phyloP scores from a whole-genome alignment of 2,113 vertebrate genomes.

The Equus przewalskii region DNA sequence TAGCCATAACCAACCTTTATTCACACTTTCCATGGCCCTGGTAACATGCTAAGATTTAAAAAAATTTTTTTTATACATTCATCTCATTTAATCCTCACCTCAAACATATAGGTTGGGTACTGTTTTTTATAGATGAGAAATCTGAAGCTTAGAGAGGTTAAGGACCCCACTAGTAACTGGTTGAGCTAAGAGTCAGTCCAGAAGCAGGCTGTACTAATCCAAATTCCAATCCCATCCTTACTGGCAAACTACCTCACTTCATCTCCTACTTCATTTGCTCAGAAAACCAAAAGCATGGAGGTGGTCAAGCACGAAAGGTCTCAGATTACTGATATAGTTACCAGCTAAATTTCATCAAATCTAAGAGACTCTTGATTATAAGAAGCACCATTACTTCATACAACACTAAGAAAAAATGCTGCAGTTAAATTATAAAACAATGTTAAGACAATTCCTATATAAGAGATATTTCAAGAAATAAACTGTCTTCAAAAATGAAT shows the following conservation, averaged over 20 bases:
- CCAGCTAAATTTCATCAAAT: neutral
- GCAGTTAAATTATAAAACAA: slow-evolving; percentile 9
- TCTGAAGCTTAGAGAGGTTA: neutral
- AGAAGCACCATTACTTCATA: neutral
- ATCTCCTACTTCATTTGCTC: neutral
- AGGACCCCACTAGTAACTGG: neutral
- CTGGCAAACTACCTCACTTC: neutral
- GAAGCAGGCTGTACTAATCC: neutral
- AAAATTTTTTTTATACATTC: too few relatives aligned
- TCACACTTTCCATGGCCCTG: neutral
- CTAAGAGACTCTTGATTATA: neutral
- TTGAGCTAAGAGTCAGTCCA: neutral
- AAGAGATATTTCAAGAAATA: neutral
- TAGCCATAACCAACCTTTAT: neutral
- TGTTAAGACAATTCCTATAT: neutral
- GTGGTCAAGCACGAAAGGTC: neutral
- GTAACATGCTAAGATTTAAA: neutral
- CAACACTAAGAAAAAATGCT: neutral
- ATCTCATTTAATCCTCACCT: neutral
- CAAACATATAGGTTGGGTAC: neutral
- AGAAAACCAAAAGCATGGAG: neutral
- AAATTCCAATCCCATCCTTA: neutral
- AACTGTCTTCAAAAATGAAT: neutral
- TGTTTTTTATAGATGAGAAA: neutral
- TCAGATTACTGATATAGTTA: neutral